Percentiles rank a stretch among this genome's conserved stretches.
Conservation (phyloP, 2,797 vertebrate genomes). For the Bovichtus variegatus region DNA sequence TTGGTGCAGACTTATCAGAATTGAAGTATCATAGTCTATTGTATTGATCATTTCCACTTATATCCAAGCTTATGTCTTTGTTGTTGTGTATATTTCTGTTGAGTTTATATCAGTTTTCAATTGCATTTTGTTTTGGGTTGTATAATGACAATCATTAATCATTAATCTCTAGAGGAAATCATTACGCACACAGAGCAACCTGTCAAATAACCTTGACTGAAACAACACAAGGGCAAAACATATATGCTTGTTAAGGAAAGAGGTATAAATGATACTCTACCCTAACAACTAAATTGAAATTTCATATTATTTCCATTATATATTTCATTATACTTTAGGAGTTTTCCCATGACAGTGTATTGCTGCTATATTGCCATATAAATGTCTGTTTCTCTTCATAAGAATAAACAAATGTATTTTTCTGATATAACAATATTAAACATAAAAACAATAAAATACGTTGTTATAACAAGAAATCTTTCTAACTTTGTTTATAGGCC, state of each 20-base stretch:
- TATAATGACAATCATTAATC: conserved; percentile 26
- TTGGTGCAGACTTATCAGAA: not conserved
- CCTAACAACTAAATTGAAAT: not conserved
- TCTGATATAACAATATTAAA: not conserved
- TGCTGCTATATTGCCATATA: not conserved
- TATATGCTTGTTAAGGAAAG: not conserved
- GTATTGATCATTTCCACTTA: not conserved
- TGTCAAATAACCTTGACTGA: conserved; percentile 42
- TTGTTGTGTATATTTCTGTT: not conserved
- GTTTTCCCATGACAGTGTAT: not conserved
- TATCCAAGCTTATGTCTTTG: not conserved
- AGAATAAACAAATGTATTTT: not conserved
- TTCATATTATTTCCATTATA: not conserved
- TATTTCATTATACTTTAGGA: not conserved
- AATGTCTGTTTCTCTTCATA: not conserved
- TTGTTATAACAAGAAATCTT: too few relatives aligned
- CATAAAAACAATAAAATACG: too few relatives aligned
- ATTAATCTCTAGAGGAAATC: conserved; percentile 34
- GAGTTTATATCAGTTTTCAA: not conserved
- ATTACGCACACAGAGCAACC: conserved; percentile 26
- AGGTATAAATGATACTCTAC: not conserved
- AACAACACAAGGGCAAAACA: conserved; percentile 9
- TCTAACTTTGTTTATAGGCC: too few relatives aligned
- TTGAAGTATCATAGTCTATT: not conserved
- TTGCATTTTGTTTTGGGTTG: conserved; percentile 1